These are phyloP conservation scores for Listronotus oregonensis DNA, from an alignment of 1,140 invertebrate species.

Conservation along the genomic window DNA sequence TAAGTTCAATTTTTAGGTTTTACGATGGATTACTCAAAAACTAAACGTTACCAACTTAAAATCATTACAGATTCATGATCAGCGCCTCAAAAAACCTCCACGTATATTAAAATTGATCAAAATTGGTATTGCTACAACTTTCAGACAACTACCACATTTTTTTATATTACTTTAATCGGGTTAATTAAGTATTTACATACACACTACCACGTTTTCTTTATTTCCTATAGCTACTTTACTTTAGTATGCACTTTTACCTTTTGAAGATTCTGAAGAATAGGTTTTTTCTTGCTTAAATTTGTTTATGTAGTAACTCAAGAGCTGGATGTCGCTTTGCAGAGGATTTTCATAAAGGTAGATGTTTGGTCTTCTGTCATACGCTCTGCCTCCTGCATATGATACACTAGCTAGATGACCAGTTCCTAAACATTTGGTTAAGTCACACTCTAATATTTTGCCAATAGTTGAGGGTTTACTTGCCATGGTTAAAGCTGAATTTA, in stretches of 20 bases:
- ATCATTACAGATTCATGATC: no score
- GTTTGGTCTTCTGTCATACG: conserved; percentile 72
- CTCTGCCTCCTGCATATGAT: conserved; percentile 76
- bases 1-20: no score
- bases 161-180: no score
- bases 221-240: background rate
- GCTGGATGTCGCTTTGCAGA: conserved; percentile 54
- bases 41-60: no score
- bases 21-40: no score
- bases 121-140: no score
- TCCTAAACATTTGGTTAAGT: conserved; percentile 56
- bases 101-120: no score
- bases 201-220: background rate
- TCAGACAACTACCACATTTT: no score
- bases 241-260: conserved; percentile 27
- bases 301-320: conserved; percentile 57
- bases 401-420: conserved; percentile 77
- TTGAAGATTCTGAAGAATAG: conserved; percentile 31
- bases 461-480: background rate
- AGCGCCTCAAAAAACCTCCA: no score
- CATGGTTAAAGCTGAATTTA: conserved; percentile 3
- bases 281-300: conserved; percentile 53
- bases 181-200: background rate
- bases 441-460: conserved; percentile 18
- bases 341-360: conserved; percentile 65